Evolutionary conservation across 2,888 invertebrate species (phyloP), one percentile per base, ranked within the genome.

Genomic region (Tetanocera ferruginea): DNA sequence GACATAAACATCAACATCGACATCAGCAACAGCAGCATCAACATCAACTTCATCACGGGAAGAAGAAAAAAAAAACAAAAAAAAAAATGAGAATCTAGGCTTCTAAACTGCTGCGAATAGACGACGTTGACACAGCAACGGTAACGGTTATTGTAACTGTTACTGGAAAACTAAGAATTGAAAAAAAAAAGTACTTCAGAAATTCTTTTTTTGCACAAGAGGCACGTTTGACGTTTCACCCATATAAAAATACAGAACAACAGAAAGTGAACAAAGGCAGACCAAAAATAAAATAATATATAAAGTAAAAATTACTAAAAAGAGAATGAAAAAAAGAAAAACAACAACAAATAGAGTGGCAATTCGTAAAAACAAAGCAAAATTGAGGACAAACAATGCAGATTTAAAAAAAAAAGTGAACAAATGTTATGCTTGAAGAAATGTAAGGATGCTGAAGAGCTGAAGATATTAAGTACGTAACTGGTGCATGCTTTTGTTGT

Each of bases 311-410:
- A 49, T n/a, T 25, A 14, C 19, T 5, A 67, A 67, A 23, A 11
- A 67, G 67, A 11, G 25, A 62, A n/a, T n/a, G 11, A 34, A 5
- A 28, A 64, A 31, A 34, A 64, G 34, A 31, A 17, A 62, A 62
- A 5, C 17, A 64, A 64, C 34, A 28, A 64, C 11, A 69, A 51
- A 69, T 69, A 69, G 23, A 52, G 69, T 19, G 69, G 69, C 51
- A 51, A 51, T 69, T 49, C 69, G 28, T 51, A 69, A 25, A 69
- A 69, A 69, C 69, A 69, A 69, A 69, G 69, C 17, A 49, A 74
- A 74, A 74, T 74, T 64, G 51, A 74, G 74, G 49, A 74, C 74
- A 51, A 8, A 52, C 74, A 74, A 74, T 64, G 64, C 28, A 52
- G 37, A 64, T 74, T 66, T 52, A 52, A 66, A 23, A 66, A 23